Conservation (phyloP, 92 coral and sea anemone genomes). For the Pocillopora meandrina region DNA sequence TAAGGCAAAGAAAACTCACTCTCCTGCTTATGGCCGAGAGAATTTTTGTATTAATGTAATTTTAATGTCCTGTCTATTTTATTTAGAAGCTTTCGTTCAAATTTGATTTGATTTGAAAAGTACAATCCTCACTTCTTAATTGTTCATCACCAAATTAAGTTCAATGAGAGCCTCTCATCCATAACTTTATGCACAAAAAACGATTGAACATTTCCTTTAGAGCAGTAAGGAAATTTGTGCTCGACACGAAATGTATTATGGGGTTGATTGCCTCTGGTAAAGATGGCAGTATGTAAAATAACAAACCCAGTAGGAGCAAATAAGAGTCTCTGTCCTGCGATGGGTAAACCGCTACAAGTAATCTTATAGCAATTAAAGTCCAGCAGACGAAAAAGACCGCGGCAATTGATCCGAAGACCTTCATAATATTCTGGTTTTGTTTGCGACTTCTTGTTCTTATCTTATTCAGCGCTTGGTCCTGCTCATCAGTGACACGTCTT, state of each 20-base stretch:
- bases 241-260: not conserved
- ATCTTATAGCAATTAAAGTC: not conserved
- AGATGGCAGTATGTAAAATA: not conserved
- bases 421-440: conserved; percentile 5
- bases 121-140: no score
- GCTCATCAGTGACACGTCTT: not conserved
- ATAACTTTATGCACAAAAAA: not conserved
- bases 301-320: not conserved
- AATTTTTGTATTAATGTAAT: no score
- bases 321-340: not conserved
- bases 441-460: not conserved
- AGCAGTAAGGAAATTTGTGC: not conserved
- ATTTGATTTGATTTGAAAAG: no score
- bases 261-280: conserved; percentile 3
- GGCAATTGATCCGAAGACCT: conserved; percentile 3
- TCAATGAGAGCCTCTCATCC: no score
- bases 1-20: no score
- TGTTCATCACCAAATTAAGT: no score
- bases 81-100: no score
- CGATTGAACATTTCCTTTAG: not conserved
- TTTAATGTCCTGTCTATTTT: no score
- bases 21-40: no score
- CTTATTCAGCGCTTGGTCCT: not conserved
- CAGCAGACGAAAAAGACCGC: conserved; percentile 5
- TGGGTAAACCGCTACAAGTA: not conserved